Evolutionary conservation across 2,888 invertebrate species (phyloP), one percentile per base, ranked within the genome.

Genomic region (Spodoptera littoralis): DNA sequence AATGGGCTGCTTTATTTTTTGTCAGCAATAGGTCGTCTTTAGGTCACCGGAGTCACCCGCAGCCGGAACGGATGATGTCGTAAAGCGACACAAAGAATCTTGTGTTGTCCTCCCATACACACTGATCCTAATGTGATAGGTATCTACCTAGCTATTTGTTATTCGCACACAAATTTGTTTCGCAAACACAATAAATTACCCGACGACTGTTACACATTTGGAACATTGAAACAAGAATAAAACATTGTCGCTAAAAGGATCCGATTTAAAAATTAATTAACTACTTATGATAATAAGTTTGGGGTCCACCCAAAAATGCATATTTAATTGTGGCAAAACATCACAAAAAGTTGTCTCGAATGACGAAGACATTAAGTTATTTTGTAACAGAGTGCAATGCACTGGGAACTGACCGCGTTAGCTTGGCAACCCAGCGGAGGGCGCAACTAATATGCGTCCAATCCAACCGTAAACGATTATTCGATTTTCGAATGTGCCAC

Each of bases 351-450:
- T 82, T 70, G 84, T 83, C 73, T 83, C 81, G 82, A 84, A 89
- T 90, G 90, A 89, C 88, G 88, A 88, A 87, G 84, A 84, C 85
- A 85, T 89, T 88, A 87, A 84, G 87, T 88, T 92, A 90, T 92
- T 91, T 92, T 88, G 91, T 91, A 90, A 90, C 88, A 55, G 89
- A 89, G 92, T 90, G 92, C 92, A 92, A 90, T 83, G 92, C 81
- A 86, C 91, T 88, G 88, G 86, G 87, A 87, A 85, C 86, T 90
- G 90, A 90, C 88, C 88, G 87, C 84, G 77, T 81, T 84, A 88
- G 88, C 89, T 84, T 89, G 88, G 88, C 88, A 88, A 86, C 87
- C 83, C 88, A 77, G 78, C 72, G 74, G 79, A 84, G 86, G 82
- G 84, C 82, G 73, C 77, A 68, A 65, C 73, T 80, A 72, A 86